phyloP scores from a whole-genome alignment of 1,140 invertebrate genomes.

The Ooceraea biroi region DNA sequence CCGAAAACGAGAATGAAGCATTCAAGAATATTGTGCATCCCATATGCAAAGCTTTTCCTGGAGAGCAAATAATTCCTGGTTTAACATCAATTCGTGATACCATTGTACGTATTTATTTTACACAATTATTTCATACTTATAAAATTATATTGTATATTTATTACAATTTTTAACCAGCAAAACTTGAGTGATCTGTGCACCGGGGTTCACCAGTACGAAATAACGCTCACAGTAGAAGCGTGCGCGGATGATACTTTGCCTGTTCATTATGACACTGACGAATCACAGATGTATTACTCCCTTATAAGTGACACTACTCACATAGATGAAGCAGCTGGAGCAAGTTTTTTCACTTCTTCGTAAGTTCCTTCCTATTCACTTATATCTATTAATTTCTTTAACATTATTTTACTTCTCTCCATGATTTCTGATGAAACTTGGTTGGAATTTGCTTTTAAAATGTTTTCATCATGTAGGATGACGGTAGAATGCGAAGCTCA shows the following conservation, averaged over 20 bases:
- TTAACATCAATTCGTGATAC: conserved; percentile 81
- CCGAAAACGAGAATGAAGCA: conserved; percentile 76
- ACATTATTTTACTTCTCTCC: background rate
- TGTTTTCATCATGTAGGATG: conserved; percentile 41
- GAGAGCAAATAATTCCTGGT: conserved; percentile 79
- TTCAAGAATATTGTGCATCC: conserved; percentile 81
- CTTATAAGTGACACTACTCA: conserved; percentile 81
- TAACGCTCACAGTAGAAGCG: conserved; percentile 82
- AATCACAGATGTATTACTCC: conserved; percentile 83
- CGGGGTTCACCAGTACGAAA: conserved; percentile 80
- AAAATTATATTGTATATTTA: conserved; percentile 17
- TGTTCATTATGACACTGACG: conserved; percentile 82
- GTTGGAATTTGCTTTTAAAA: conserved; percentile 10
- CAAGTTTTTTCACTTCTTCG: conserved; percentile 80
- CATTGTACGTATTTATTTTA: conserved; percentile 72
- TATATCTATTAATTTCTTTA: background rate
- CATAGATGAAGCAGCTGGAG: conserved; percentile 75
- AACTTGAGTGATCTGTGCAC: conserved; percentile 82
- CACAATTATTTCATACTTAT: background rate
- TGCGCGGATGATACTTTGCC: conserved; percentile 82
- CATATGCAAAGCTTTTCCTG: conserved; percentile 81
- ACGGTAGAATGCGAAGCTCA: conserved; percentile 5
- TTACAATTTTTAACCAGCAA: conserved; percentile 75
- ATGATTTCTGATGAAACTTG: background rate
- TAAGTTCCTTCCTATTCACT: conserved; percentile 65